Evolutionary conservation across 2,888 invertebrate genomes (phyloP).

Genomic region (Macrophya annulata): DNA sequence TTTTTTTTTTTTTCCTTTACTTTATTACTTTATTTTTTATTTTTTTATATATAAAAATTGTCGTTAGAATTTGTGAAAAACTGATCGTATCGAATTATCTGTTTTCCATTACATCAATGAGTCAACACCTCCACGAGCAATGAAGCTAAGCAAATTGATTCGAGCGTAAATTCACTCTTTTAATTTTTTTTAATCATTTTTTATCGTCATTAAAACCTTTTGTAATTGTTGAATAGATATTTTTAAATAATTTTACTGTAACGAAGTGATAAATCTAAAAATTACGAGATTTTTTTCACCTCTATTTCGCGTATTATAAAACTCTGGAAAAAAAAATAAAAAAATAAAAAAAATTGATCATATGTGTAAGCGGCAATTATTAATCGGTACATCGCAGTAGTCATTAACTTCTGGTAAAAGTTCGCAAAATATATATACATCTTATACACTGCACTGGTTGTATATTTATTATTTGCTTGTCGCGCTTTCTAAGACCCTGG

Average conservation of each 20-base stretch:
- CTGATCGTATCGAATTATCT: background rate
- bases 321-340: background rate
- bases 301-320: background rate
- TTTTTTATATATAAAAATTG: background rate
- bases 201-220: background rate
- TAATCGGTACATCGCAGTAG: background rate
- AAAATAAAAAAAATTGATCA: background rate
- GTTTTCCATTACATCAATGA: background rate
- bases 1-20: background rate
- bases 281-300: background rate
- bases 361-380: background rate
- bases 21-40: background rate
- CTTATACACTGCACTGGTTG: background rate
- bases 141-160: background rate
- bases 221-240: background rate
- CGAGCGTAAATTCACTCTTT: background rate
- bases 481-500: conserved; percentile 49
- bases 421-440: background rate
- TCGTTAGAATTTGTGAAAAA: background rate
- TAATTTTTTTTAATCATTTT: background rate
- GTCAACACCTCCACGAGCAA: background rate
- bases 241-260: background rate
- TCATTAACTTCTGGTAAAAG: background rate
- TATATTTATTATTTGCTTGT: background rate
- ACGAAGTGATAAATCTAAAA: background rate